Conservation (phyloP, 2,113 vertebrate species). For the Grus americana region DNA sequence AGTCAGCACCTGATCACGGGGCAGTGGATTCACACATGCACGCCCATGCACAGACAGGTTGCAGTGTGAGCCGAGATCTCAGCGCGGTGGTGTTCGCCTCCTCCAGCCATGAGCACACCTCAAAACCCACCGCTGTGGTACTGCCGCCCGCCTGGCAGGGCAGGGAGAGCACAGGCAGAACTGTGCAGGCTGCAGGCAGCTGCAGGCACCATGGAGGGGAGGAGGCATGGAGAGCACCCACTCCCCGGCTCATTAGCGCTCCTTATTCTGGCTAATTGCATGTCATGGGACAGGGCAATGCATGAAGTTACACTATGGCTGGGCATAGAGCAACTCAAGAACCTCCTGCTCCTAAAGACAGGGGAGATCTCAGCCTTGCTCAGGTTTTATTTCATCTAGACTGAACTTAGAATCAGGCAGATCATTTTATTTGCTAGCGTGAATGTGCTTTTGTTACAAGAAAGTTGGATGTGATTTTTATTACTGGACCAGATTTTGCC, state of each 20-base stretch:
- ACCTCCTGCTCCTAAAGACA: not conserved
- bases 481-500: conserved; percentile 30
- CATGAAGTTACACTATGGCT: not conserved
- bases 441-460: not conserved
- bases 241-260: not conserved
- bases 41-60: no score
- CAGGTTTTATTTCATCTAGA: not conserved
- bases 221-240: not conserved
- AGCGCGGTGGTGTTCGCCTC: rapidly evolving
- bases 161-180: not conserved
- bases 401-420: not conserved
- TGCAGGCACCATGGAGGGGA: not conserved
- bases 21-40: no score
- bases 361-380: not conserved
- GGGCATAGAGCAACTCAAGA: not conserved
- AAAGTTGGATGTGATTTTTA: conserved; percentile 50
- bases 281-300: not conserved
- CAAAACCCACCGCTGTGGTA: rapidly evolving
- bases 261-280: not conserved
- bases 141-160: not conserved
- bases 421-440: conserved; percentile 1
- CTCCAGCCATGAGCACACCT: not conserved
- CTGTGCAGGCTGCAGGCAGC: not conserved
- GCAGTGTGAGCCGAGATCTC: not conserved
- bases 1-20: not conserved